Evolutionary conservation across 1,140 invertebrate species (phyloP).

Genomic region (Phortica variegata): DNA sequence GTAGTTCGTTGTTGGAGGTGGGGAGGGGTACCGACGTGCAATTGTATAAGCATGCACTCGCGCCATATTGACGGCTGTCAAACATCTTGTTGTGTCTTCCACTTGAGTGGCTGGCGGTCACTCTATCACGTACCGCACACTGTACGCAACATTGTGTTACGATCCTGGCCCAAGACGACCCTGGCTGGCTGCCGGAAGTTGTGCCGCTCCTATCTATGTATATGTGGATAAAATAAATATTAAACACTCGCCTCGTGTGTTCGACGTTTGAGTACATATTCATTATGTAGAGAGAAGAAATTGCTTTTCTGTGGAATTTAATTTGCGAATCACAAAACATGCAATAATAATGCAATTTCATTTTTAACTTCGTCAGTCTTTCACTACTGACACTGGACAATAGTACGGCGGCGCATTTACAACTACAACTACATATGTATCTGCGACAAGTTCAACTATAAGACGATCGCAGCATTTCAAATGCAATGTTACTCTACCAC

Average conservation of each 20-base stretch:
- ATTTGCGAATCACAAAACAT: conserved; percentile 53
- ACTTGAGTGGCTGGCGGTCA: neutral
- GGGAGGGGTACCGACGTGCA: conserved; percentile 8
- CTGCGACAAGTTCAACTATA: no score
- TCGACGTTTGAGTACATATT: conserved; percentile 28
- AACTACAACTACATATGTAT: no score
- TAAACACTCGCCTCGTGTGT: conserved; percentile 34
- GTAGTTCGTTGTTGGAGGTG: no score
- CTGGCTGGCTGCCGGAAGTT: conserved; percentile 2
- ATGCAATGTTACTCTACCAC: no score
- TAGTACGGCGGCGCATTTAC: conserved; percentile 1
- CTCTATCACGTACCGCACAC: neutral
- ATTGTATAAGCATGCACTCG: conserved; percentile 24
- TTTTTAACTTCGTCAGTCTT: conserved; percentile 37
- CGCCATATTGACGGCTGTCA: conserved; percentile 46
- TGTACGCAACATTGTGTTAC: no score
- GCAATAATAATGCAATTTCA: conserved; percentile 55
- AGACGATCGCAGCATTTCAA: no score
- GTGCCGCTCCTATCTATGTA: conserved; percentile 21
- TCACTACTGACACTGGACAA: conserved; percentile 7
- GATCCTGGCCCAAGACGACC: conserved; percentile 11
- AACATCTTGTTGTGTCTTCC: conserved; percentile 35
- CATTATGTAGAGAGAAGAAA: conserved; percentile 29
- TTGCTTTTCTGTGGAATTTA: conserved; percentile 57
- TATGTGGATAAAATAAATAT: no score